Conservation (phyloP, 2,888 invertebrate species). For the Caenorhabditis parvicauda region DNA sequence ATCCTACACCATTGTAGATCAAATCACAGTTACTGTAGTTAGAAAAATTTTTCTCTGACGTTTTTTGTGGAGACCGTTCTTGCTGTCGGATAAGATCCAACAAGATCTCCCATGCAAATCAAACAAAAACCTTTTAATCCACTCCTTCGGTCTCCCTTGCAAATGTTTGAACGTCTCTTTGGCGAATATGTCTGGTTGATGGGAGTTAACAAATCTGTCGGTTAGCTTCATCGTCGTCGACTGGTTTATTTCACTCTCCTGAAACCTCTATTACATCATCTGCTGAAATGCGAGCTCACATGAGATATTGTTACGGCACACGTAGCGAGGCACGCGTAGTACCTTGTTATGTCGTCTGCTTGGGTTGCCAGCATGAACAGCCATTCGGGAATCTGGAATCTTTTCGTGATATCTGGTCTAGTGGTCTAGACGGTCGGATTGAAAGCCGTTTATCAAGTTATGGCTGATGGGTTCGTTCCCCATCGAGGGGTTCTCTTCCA, state of each 20-base stretch:
- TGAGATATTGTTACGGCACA: too few species aligned
- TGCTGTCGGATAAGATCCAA: background rate
- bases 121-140: slow-evolving; percentile 46
- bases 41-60: too few species aligned
- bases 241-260: slow-evolving; percentile 87
- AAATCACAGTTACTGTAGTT: too few species aligned
- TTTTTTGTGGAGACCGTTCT: background rate
- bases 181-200: slow-evolving; percentile 92
- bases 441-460: too few species aligned
- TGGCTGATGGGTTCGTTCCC: too few species aligned
- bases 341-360: slow-evolving; percentile 90
- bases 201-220: slow-evolving; percentile 90
- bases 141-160: slow-evolving; percentile 68
- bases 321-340: slow-evolving; percentile 96
- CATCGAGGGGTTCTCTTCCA: too few species aligned
- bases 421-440: background rate
- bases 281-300: too few species aligned
- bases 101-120: background rate
- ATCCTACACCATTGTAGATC: too few species aligned
- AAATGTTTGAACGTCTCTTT: slow-evolving; percentile 64
- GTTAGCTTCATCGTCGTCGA: slow-evolving; percentile 95
- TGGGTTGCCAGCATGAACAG: slow-evolving; percentile 85
- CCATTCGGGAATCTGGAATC: slow-evolving; percentile 71
- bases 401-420: background rate
- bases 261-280: too few species aligned